Evolutionary conservation across 2,113 vertebrate genomes (phyloP).

Genomic region (Urocolius indicus): DNA sequence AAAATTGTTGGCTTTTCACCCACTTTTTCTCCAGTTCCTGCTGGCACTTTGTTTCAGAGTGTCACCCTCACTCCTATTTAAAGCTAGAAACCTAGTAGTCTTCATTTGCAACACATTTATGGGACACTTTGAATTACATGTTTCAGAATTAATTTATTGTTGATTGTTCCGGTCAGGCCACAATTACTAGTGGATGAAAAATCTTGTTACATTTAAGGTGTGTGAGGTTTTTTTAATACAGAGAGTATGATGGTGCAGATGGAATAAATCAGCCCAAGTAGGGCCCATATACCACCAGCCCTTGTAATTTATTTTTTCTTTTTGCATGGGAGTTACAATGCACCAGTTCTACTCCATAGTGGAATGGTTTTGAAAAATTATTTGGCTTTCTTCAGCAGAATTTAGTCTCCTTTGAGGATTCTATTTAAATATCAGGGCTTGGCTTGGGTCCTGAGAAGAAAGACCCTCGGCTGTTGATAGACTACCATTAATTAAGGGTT

Average conservation of each 20-base stretch:
- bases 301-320: neutral
- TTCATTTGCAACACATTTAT: neutral
- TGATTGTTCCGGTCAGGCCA: neutral
- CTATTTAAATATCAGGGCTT: neutral
- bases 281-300: neutral
- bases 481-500: neutral
- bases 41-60: neutral
- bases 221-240: neutral
- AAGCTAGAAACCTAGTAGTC: neutral
- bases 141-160: neutral
- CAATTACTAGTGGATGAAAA: neutral
- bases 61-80: neutral
- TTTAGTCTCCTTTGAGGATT: neutral
- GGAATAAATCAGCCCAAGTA: neutral
- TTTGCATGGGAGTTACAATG: neutral
- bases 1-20: neutral
- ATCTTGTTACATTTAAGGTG: neutral
- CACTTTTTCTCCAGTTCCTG: neutral
- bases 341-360: neutral
- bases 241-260: neutral
- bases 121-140: neutral
- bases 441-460: neutral
- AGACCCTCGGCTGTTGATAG: neutral
- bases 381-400: neutral
- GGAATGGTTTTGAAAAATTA: neutral